Conservation (phyloP, 2,888 invertebrate genomes). For the Molorchus minor region DNA sequence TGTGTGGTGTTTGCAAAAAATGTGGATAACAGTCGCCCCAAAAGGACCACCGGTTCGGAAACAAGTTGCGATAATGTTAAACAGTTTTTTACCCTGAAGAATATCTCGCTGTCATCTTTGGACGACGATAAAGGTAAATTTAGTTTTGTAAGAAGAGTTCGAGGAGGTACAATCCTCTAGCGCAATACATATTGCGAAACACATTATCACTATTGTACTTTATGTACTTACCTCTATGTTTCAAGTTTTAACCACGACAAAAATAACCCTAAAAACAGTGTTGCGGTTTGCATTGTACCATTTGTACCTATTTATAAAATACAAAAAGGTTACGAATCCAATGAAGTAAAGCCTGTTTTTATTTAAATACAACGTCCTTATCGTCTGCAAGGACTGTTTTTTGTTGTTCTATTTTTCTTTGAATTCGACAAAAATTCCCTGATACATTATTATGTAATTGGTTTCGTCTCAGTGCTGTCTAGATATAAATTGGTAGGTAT, state of each 20-base stretch:
- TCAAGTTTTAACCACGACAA: neutral
- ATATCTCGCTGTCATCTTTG: slow-evolving; percentile 40
- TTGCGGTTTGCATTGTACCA: neutral
- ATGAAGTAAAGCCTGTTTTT: neutral
- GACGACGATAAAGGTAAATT: slow-evolving; percentile 42
- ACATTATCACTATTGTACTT: no score
- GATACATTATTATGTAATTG: neutral
- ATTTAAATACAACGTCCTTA: neutral
- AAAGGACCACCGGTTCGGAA: slow-evolving; percentile 36
- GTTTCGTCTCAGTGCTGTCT: neutral
- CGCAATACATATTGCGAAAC: no score
- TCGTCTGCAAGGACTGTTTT: no score
- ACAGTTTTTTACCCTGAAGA: slow-evolving; percentile 48
- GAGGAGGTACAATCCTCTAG: no score
- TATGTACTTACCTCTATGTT: neutral
- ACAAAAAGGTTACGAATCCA: neutral
- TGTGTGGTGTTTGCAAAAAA: slow-evolving; percentile 48
- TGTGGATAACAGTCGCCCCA: slow-evolving; percentile 42
- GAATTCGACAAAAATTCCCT: neutral
- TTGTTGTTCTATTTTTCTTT: neutral
- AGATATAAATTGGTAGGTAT: no score
- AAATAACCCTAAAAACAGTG: neutral
- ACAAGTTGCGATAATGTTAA: slow-evolving; percentile 46
- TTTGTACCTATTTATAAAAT: neutral
- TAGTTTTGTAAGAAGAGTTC: no score